Evolutionary conservation across 1,140 invertebrate species (phyloP).

Genomic region (Lepidurus apus): DNA sequence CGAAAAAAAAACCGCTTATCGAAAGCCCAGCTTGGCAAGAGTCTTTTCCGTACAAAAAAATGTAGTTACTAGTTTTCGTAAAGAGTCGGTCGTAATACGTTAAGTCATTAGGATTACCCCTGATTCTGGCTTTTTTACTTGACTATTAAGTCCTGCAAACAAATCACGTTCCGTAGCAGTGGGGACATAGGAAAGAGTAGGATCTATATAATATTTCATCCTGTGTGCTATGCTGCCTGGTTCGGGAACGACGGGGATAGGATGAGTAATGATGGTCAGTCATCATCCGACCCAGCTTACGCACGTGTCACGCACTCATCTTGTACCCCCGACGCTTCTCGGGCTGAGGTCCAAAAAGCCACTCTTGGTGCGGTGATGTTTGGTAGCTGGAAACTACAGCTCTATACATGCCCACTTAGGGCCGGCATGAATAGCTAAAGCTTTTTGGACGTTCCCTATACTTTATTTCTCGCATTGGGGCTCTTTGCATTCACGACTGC

Average conservation of each 20-base stretch:
- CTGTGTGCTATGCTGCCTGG: not conserved
- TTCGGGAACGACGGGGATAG: not conserved
- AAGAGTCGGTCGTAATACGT: no score
- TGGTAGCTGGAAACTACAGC: not conserved
- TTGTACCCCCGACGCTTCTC: not conserved
- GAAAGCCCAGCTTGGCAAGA: no score
- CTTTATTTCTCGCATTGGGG: not conserved
- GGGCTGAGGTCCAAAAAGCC: not conserved
- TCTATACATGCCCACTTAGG: not conserved
- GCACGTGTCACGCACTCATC: not conserved
- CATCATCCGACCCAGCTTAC: not conserved
- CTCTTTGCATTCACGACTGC: slow-evolving; percentile 9
- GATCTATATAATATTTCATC: not conserved
- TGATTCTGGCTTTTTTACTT: no score
- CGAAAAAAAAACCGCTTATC: no score
- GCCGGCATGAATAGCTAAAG: not conserved
- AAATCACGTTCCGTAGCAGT: not conserved
- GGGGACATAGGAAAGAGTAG: not conserved
- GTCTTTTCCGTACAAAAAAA: no score
- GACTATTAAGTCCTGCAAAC: not conserved
- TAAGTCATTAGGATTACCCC: no score
- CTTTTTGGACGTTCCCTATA: not conserved
- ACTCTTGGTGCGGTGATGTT: not conserved
- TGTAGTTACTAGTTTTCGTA: no score
- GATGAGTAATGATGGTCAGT: not conserved